These are phyloP conservation scores for Monopterus albus DNA, from an alignment of 2,113 vertebrate species.

Conservation along the genomic window DNA sequence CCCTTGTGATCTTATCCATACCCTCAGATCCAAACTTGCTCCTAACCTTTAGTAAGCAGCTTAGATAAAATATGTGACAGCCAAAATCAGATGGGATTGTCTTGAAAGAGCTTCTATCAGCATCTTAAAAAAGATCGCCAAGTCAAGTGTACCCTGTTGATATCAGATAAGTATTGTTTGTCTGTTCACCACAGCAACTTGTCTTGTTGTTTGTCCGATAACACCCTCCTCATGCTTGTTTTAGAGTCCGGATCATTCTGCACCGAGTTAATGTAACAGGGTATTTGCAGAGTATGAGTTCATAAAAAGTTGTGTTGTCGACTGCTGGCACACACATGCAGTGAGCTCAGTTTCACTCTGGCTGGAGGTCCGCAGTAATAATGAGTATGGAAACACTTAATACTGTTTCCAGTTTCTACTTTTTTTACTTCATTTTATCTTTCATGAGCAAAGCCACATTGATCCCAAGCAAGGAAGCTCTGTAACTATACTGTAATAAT, in stretches of 20 bases:
- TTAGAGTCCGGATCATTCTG: conserved; percentile 4
- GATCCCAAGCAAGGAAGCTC: not conserved
- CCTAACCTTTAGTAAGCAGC: not conserved
- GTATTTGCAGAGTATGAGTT: conserved; percentile 19
- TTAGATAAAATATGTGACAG: not conserved
- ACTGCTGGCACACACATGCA: not conserved
- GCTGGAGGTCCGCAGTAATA: not conserved
- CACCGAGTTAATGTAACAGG: not conserved
- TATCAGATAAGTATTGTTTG: conserved; percentile 19
- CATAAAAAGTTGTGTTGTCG: not conserved
- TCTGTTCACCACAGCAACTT: not conserved
- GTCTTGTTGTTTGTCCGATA: not conserved
- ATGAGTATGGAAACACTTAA: too few relatives aligned
- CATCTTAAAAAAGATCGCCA: not conserved
- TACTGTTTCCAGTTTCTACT: too few relatives aligned
- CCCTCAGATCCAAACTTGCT: not conserved
- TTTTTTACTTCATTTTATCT: not conserved
- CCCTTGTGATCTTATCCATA: not conserved
- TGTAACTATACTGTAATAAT: conserved; percentile 56
- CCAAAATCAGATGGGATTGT: not conserved
- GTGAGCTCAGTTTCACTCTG: too few relatives aligned
- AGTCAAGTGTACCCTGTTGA: not conserved
- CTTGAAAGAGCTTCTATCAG: not conserved
- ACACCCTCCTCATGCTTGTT: not conserved
- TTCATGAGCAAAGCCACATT: conserved; percentile 2